Evolutionary conservation across 2,113 vertebrate species (phyloP).

Genomic region (Mohoua ochrocephala): DNA sequence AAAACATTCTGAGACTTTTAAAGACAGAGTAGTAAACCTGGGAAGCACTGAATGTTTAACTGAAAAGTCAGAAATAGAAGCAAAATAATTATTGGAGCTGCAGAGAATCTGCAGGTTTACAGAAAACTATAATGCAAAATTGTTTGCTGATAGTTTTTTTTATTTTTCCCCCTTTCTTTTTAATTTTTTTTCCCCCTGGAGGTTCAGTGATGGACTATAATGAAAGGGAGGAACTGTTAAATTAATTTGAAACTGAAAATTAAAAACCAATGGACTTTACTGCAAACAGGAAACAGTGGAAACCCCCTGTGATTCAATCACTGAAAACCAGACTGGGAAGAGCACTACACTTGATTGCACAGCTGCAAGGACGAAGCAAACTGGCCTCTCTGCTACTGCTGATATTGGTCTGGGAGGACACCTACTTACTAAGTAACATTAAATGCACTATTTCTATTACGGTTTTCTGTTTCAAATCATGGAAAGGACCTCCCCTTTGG

Average conservation of each 20-base stretch:
- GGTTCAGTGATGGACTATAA: neutral
- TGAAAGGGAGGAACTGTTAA: neutral
- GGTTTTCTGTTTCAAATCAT: neutral
- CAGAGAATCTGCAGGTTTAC: neutral
- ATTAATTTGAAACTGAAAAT: neutral
- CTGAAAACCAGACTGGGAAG: neutral
- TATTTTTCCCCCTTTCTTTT: too few species aligned
- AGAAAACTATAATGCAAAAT: neutral
- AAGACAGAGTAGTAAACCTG: neutral
- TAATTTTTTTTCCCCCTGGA: neutral
- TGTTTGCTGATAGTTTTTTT: neutral
- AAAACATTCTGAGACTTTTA: neutral
- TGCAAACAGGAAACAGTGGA: neutral
- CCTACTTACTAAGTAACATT: neutral
- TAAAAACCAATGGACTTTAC: neutral
- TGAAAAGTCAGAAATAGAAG: neutral
- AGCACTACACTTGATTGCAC: neutral
- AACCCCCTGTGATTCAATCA: neutral
- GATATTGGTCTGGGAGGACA: neutral
- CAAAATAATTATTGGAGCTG: neutral
- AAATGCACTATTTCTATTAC: neutral
- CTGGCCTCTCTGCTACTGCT: neutral
- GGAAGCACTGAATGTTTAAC: neutral
- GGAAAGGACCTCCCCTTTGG: neutral
- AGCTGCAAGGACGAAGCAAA: neutral